Conservation (phyloP, 2,888 invertebrate genomes). For the Baccha elongata region DNA sequence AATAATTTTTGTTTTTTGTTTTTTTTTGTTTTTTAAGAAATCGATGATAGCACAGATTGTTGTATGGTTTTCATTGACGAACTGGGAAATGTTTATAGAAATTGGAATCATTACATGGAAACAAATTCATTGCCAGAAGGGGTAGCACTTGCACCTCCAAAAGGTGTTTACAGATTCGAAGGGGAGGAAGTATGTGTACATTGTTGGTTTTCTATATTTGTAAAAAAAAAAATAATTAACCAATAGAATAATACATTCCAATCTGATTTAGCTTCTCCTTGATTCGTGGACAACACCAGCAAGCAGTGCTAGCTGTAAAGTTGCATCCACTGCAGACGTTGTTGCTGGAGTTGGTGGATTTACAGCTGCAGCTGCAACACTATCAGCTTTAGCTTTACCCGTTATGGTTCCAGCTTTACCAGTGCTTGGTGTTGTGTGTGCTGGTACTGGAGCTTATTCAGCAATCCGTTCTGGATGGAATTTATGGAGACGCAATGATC, state of each 20-base stretch:
- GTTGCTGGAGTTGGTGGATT: slow-evolving; percentile 76
- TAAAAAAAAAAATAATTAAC: too few relatives aligned
- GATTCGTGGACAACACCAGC: slow-evolving; percentile 77
- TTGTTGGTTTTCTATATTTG: neutral
- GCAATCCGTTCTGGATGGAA: slow-evolving; percentile 76
- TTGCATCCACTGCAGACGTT: slow-evolving; percentile 74
- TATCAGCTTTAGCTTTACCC: slow-evolving; percentile 75
- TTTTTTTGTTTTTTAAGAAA: slow-evolving; percentile 44
- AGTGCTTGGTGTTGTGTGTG: slow-evolving; percentile 75
- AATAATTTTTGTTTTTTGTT: too few relatives aligned
- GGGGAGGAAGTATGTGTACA: slow-evolving; percentile 42
- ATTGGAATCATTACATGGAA: slow-evolving; percentile 82
- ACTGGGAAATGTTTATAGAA: slow-evolving; percentile 82
- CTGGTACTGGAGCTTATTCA: slow-evolving; percentile 76
- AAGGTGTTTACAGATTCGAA: slow-evolving; percentile 80
- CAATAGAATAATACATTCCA: neutral
- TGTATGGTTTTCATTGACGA: slow-evolving; percentile 81
- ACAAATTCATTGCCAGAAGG: slow-evolving; percentile 82
- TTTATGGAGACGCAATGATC: slow-evolving; percentile 77
- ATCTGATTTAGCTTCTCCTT: slow-evolving; percentile 71
- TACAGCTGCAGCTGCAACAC: slow-evolving; percentile 75
- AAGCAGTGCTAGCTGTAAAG: slow-evolving; percentile 42
- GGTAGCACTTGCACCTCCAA: slow-evolving; percentile 82
- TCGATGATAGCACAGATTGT: slow-evolving; percentile 76
- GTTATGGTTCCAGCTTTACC: slow-evolving; percentile 76